Percentiles rank a stretch among this genome's conserved stretches.
These are phyloP conservation scores for Formicarius rufipectus DNA, from an alignment of 2,113 vertebrate genomes.

Conservation along the genomic window DNA sequence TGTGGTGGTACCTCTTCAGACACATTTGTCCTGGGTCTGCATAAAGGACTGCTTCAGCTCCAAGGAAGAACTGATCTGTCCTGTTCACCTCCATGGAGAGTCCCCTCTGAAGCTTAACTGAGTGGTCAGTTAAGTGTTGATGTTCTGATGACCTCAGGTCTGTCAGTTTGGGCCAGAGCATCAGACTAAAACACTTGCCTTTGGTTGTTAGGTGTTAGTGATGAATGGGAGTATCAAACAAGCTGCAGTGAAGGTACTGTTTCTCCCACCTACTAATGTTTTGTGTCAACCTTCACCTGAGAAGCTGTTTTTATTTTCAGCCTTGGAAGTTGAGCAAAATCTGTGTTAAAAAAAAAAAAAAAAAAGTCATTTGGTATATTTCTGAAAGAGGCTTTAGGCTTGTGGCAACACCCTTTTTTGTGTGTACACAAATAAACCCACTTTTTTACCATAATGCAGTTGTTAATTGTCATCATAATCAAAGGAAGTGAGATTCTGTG, in stretches of 20 bases:
- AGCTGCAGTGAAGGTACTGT: not conserved
- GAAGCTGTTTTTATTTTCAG: not conserved
- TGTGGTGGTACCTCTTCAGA: not conserved
- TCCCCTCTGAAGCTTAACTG: not conserved
- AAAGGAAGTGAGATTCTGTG: not conserved
- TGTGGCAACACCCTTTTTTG: not conserved
- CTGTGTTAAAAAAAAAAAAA: not conserved
- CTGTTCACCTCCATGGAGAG: not conserved
- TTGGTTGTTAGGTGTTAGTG: not conserved
- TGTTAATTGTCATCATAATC: not conserved
- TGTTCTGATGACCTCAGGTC: not conserved
- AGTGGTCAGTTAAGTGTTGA: not conserved
- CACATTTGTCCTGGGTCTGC: accelerated
- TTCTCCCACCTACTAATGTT: not conserved
- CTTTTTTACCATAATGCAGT: not conserved
- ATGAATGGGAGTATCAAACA: not conserved
- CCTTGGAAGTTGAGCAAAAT: not conserved
- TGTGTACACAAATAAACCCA: not conserved
- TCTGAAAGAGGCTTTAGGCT: not conserved
- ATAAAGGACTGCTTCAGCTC: not conserved
- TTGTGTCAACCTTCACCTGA: not conserved
- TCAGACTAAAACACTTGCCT: not conserved
- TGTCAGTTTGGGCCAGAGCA: not conserved
- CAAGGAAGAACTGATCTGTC: not conserved
- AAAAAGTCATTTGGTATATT: not conserved